These are phyloP conservation scores for Nasonia giraulti DNA, from an alignment of 1,140 invertebrate species.

Conservation along the genomic window DNA sequence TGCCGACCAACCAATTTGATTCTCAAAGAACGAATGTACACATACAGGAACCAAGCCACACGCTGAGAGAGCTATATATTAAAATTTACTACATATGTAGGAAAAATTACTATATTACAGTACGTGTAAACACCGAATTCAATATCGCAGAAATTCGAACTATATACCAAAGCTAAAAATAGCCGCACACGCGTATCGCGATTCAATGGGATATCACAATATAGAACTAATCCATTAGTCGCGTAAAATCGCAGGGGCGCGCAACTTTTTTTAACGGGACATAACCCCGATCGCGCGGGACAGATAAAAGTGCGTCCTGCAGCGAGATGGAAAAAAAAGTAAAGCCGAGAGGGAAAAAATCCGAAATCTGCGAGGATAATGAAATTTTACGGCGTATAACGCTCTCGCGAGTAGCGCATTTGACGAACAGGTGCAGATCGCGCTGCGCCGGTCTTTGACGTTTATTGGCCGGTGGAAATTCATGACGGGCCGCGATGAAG, in stretches of 20 bases:
- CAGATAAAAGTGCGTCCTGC: not conserved
- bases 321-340: not conserved
- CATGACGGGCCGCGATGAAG: slow-evolving; percentile 2
- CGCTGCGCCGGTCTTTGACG: not conserved
- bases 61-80: no score
- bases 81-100: no score
- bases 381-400: slow-evolving; percentile 21
- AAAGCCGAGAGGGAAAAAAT: not conserved
- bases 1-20: no score
- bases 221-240: not conserved
- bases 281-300: not conserved
- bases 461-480: slow-evolving; percentile 23
- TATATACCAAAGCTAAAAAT: no score
- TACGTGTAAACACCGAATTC: no score
- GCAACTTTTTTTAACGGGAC: not conserved
- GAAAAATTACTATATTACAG: no score
- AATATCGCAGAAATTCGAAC: no score
- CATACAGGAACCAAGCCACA: no score
- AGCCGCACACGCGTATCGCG: no score
- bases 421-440: not conserved
- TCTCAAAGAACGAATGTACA: no score
- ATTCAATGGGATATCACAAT: no score
- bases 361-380: not conserved
- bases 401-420: not conserved
- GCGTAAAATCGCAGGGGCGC: not conserved